Evolutionary conservation across 2,888 invertebrate genomes (phyloP).

Genomic region (Imbricaverruca yamaguchii): DNA sequence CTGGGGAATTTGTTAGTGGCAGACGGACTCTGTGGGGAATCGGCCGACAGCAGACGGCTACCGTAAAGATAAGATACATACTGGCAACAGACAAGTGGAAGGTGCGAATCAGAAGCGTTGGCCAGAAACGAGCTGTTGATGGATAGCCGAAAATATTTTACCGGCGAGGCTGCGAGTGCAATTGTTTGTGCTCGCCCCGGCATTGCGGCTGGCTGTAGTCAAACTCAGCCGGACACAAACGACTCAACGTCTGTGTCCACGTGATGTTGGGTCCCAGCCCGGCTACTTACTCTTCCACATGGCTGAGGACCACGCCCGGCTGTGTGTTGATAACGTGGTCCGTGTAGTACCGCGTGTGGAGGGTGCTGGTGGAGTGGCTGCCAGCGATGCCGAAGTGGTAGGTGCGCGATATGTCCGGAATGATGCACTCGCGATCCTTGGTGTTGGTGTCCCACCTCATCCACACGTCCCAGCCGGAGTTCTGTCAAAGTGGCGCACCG

Average conservation of each 20-base stretch:
- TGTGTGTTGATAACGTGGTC: slow-evolving; percentile 49
- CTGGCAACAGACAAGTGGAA: no score
- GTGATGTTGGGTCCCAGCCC: no score
- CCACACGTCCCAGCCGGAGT: slow-evolving; percentile 58
- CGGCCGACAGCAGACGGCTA: no score
- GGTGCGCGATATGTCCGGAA: slow-evolving; percentile 52
- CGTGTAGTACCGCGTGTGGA: slow-evolving; percentile 53
- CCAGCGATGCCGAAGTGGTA: slow-evolving; percentile 53
- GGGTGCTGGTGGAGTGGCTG: slow-evolving; percentile 52
- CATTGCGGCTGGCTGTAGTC: not conserved
- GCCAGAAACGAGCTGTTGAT: no score
- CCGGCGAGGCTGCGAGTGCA: no score
- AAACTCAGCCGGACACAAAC: not conserved
- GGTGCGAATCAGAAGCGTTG: no score
- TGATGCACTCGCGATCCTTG: slow-evolving; percentile 50
- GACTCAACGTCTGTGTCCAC: not conserved
- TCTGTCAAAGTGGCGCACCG: no score
- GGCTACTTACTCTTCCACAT: slow-evolving; percentile 45
- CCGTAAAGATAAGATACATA: no score
- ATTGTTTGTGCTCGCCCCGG: no score
- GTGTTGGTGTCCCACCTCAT: slow-evolving; percentile 48
- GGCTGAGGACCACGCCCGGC: slow-evolving; percentile 45
- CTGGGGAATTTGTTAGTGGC: no score
- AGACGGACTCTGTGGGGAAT: no score
- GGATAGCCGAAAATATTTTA: no score